phyloP scores from a whole-genome alignment of 37 sponge, comb jelly and placozoan genomes.

The Chondrilla cf. caribensis region DNA sequence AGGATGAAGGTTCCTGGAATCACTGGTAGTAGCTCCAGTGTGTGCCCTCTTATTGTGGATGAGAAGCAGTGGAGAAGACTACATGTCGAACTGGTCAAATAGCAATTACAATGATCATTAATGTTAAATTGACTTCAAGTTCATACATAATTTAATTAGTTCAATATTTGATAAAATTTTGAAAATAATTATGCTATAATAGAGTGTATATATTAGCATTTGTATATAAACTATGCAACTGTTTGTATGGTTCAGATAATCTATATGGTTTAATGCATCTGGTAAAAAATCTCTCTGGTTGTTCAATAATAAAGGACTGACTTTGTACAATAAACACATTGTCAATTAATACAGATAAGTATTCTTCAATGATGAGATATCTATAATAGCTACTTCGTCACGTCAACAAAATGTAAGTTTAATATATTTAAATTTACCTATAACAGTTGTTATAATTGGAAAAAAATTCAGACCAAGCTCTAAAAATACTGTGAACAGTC shows the following conservation, averaged over 20 bases:
- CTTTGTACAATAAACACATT: no score
- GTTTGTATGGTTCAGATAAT: not conserved
- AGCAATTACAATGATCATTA: not conserved
- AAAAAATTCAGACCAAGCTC: no score
- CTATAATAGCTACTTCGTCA: no score
- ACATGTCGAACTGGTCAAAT: constrained; percentile 4
- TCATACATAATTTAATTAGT: not conserved
- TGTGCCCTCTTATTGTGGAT: not conserved
- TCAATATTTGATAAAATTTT: not conserved
- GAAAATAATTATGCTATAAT: not conserved
- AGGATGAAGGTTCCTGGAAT: not conserved
- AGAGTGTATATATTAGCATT: no score
- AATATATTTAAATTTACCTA: no score
- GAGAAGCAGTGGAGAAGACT: not conserved
- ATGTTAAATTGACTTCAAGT: not conserved
- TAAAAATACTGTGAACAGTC: no score
- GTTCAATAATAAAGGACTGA: no score
- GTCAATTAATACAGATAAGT: no score
- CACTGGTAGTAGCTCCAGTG: not conserved
- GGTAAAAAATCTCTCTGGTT: no score
- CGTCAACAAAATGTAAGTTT: no score
- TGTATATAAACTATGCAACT: not conserved
- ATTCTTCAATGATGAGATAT: no score
- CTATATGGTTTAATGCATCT: not conserved
- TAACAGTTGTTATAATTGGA: no score